Evolutionary conservation across 30 jellyfish, hydroid and myxozoan species (phyloP).

Genomic region (Aurelia coerulea): DNA sequence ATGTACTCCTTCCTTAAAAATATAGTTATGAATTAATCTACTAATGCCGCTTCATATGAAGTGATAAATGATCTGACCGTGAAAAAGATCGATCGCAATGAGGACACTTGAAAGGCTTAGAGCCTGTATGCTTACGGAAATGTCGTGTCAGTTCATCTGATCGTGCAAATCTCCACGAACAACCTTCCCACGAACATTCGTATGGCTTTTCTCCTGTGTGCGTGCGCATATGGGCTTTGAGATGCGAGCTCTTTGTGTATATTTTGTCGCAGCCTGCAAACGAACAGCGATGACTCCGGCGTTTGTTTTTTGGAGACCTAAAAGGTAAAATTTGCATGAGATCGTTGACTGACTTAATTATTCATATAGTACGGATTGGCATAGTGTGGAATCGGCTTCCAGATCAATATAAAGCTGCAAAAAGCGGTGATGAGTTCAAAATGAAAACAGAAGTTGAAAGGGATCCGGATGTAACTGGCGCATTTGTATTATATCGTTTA

Average conservation of each 20-base stretch:
- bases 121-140: conserved; percentile 99
- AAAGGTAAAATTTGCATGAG: background rate
- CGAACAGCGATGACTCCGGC: conserved; percentile 92
- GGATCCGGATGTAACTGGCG: no score
- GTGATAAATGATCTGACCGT: conserved; percentile 97
- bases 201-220: conserved; percentile 99
- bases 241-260: conserved; percentile 97
- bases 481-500: no score
- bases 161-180: conserved; percentile 99
- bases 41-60: conserved; percentile 98
- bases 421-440: no score
- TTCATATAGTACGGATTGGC: no score
- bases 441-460: no score
- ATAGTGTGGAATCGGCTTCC: no score
- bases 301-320: conserved; percentile 82
- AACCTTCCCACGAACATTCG: conserved; percentile 99
- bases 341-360: no score
- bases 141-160: conserved; percentile 99
- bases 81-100: conserved; percentile 97
- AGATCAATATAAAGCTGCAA: no score
- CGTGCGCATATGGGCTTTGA: conserved; percentile 99
- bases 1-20: background rate
- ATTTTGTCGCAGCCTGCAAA: conserved; percentile 92
- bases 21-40: background rate
- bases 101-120: conserved; percentile 96